Evolutionary conservation across 2,797 vertebrate genomes (phyloP), one percentile per base, ranked within the genome.

Genomic region (Poeciliopsis paucimaculata): DNA sequence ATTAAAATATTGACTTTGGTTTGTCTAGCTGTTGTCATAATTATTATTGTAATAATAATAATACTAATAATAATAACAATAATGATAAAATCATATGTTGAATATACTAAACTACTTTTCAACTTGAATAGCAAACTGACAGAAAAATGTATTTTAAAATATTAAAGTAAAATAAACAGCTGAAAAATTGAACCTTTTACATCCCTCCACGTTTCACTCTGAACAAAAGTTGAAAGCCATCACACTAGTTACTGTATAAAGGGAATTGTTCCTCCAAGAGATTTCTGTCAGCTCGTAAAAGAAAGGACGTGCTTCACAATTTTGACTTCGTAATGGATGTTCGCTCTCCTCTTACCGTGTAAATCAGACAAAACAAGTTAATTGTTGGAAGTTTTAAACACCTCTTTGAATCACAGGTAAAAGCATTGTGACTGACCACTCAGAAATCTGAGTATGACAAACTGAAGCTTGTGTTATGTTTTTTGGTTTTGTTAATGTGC

Each of bases 261-360:
- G 76, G 72, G 77, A 85, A 84, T 31, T 20, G 70, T 76, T 89
- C 77, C 79, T 84, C 72, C 75, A 82, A 77, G 82, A 68, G 9
- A 53, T 76, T 39, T n/a, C 8, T 83, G 77, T 84, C 82, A 86
- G 70, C 43, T 39, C 41, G 53, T 77, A 46, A 80, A 90, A 81
- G 82, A 74, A 81, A 87, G 77, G 46, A 76, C 76, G 86, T 64
- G 77, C 70, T 89, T 85, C 66, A 82, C 84, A 86, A 75, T 77
- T 80, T 80, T 16, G 53, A 75, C 55, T 79, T 77, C 28, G 46
- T 73, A 76, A 45, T 15, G 34, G 51, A 7, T 78, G 75, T 78
- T 86, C 77, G 75, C 20, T 64, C 46, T 84, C 20, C 49, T 75
- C 64, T 51, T 66, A 26, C 23, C 57, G 36, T 39, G 43, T 23